Evolutionary conservation across 1,140 invertebrate genomes (phyloP).

Genomic region (Drosophila watanabei): DNA sequence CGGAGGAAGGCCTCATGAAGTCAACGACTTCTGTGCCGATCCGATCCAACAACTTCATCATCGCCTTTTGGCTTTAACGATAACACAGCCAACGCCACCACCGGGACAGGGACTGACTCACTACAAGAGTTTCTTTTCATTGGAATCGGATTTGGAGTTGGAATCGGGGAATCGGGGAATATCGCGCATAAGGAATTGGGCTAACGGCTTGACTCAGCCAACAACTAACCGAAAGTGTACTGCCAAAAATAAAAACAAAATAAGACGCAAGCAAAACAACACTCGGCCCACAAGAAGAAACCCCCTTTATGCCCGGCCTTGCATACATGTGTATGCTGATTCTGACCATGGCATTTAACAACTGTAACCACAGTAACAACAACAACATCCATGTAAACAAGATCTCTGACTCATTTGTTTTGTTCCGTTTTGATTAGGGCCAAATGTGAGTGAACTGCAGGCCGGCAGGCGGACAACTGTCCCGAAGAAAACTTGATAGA

Average conservation of each 20-base stretch:
- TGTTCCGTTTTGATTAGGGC: constrained; percentile 80
- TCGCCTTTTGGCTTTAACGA: constrained; percentile 29
- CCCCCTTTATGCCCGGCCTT: constrained; percentile 20
- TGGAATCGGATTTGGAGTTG: constrained; percentile 73
- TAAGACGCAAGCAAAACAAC: constrained; percentile 36
- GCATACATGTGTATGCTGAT: constrained; percentile 58
- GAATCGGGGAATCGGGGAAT: constrained; percentile 54
- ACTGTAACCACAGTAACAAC: constrained; percentile 22
- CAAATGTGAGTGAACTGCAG: constrained; percentile 75
- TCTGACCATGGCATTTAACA: constrained; percentile 73
- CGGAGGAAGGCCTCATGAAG: constrained; percentile 55
- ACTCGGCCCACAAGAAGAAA: constrained; percentile 35
- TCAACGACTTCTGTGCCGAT: constrained; percentile 75
- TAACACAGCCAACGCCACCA: constrained; percentile 19
- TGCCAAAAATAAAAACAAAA: constrained; percentile 49
- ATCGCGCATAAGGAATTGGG: constrained; percentile 69
- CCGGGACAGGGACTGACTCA: constrained; percentile 52
- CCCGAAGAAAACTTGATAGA: constrained; percentile 61
- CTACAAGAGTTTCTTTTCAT: constrained; percentile 76
- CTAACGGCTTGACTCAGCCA: constrained; percentile 68
- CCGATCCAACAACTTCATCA: constrained; percentile 37
- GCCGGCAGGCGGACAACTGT: constrained; percentile 7
- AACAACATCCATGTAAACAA: constrained; percentile 44
- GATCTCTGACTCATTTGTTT: constrained; percentile 69
- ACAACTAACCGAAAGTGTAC: constrained; percentile 73